These are phyloP conservation scores for Macrochelys suwanniensis DNA, from an alignment of 2,797 vertebrate species.

Conservation along the genomic window DNA sequence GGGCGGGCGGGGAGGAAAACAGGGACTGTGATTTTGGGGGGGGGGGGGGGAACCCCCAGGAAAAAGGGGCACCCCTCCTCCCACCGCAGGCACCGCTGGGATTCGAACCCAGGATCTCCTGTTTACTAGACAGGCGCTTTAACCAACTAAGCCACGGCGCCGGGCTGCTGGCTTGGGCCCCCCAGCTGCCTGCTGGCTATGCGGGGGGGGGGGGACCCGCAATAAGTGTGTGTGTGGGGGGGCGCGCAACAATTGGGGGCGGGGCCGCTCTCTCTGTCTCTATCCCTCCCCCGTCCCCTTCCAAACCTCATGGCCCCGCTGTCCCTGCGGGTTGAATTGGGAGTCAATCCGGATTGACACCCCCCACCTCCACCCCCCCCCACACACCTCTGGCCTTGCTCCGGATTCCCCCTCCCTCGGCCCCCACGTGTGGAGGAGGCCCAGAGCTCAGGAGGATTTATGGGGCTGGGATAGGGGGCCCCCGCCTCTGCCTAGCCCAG, in stretches of 20 bases:
- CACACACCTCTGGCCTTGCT: too few relatives aligned
- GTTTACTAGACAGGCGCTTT: constrained; percentile 91
- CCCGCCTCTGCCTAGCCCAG: background rate
- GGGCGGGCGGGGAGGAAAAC: background rate
- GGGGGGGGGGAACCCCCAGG: too few relatives aligned
- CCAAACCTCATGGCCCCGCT: too few relatives aligned
- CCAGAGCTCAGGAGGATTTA: background rate
- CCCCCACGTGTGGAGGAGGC: background rate
- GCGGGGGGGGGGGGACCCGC: background rate
- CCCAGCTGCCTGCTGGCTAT: background rate
- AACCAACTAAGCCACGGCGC: constrained; percentile 90
- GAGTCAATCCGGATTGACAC: too few relatives aligned
- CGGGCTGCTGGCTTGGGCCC: accelerated
- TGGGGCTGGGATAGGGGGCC: background rate
- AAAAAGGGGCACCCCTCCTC: background rate
- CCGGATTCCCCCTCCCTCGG: too few relatives aligned
- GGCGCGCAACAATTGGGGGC: too few relatives aligned
- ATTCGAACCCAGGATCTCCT: constrained; percentile 91
- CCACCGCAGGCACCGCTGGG: constrained; percentile 84
- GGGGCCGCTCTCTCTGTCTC: too few relatives aligned
- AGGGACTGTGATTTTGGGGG: too few relatives aligned
- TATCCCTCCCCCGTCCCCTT: too few relatives aligned
- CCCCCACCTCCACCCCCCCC: too few relatives aligned
- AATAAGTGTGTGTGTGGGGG: background rate
- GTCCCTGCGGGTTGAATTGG: too few relatives aligned